Percentiles rank a stretch among this genome's conserved stretches.
Conservation (phyloP, 2,888 invertebrate species). For the Hesperia comma region DNA sequence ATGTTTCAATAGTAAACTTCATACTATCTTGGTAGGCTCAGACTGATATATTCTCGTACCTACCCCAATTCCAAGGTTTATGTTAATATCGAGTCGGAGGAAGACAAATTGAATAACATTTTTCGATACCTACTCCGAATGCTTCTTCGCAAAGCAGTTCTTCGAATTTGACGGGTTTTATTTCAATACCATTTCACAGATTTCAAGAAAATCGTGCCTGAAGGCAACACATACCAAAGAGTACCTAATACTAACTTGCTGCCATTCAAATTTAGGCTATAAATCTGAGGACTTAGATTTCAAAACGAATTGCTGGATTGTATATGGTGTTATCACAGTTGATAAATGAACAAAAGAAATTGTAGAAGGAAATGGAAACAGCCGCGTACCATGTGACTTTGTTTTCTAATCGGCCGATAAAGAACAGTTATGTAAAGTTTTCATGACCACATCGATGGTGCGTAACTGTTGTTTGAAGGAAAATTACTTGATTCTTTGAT, state of each 20-base stretch:
- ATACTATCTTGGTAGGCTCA: not conserved
- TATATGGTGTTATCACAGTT: conserved; percentile 15
- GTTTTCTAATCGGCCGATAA: conserved; percentile 40
- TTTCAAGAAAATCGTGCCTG: conserved; percentile 30
- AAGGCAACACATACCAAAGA: conserved; percentile 17
- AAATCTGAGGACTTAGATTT: not conserved
- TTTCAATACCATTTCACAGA: conserved; percentile 32
- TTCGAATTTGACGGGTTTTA: conserved; percentile 23
- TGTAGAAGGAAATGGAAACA: conserved; percentile 42
- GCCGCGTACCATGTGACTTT: conserved; percentile 40
- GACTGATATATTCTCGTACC: conserved; percentile 12
- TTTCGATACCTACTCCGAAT: conserved; percentile 21
- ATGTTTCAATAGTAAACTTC: too few species aligned
- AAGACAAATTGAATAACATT: conserved; percentile 40
- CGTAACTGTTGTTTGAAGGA: conserved; percentile 39
- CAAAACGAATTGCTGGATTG: not conserved
- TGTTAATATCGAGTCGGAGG: conserved; percentile 25
- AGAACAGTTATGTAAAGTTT: conserved; percentile 40
- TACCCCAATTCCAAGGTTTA: conserved; percentile 22
- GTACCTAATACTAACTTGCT: not conserved
- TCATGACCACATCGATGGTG: conserved; percentile 40
- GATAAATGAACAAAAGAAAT: conserved; percentile 46
- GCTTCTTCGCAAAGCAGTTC: conserved; percentile 20
- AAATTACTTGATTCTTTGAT: conserved; percentile 19
- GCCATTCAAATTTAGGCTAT: not conserved